A percentile compares a stretch with the other conserved stretches of the same genome.
phyloP scores from a whole-genome alignment of 2,888 invertebrate genomes.

The Campaea margaritaria region DNA sequence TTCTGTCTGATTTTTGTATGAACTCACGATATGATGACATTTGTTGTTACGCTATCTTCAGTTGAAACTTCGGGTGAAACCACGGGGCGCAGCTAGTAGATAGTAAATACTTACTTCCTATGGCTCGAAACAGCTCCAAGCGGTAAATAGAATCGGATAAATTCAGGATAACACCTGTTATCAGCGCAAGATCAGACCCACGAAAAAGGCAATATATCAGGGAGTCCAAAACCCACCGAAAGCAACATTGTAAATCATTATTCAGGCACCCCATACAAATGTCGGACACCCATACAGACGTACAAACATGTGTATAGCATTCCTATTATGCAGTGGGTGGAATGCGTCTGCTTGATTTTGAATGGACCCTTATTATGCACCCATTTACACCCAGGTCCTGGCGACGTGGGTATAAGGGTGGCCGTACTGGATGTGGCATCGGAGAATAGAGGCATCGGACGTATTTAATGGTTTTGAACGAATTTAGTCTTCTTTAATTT shows the following conservation, averaged over 20 bases:
- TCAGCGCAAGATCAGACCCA: slow-evolving; percentile 35
- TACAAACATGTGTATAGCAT: slow-evolving; percentile 79
- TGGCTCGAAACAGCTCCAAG: not conserved
- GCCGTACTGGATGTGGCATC: slow-evolving; percentile 38
- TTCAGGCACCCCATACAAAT: slow-evolving; percentile 78
- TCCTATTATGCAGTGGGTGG: slow-evolving; percentile 76
- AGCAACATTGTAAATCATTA: slow-evolving; percentile 78
- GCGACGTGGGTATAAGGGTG: slow-evolving; percentile 29
- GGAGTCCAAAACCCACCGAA: slow-evolving; percentile 39
- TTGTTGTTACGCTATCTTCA: too few species aligned
- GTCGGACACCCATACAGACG: slow-evolving; percentile 66
- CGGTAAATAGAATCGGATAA: not conserved
- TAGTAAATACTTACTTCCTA: too few species aligned
- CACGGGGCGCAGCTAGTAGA: too few species aligned
- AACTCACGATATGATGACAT: too few species aligned
- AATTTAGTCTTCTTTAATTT: too few species aligned
- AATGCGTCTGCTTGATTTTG: slow-evolving; percentile 81
- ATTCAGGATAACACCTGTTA: slow-evolving; percentile 18
- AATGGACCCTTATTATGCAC: slow-evolving; percentile 84
- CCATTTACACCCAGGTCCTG: slow-evolving; percentile 80
- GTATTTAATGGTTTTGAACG: too few species aligned
- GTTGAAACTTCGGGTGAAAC: too few species aligned
- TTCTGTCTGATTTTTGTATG: too few species aligned
- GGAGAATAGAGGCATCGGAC: not conserved
- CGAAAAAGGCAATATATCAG: slow-evolving; percentile 43